These are phyloP conservation scores for Mandrillus leucophaeus DNA, from an alignment of 2,113 vertebrate species.

Conservation along the genomic window DNA sequence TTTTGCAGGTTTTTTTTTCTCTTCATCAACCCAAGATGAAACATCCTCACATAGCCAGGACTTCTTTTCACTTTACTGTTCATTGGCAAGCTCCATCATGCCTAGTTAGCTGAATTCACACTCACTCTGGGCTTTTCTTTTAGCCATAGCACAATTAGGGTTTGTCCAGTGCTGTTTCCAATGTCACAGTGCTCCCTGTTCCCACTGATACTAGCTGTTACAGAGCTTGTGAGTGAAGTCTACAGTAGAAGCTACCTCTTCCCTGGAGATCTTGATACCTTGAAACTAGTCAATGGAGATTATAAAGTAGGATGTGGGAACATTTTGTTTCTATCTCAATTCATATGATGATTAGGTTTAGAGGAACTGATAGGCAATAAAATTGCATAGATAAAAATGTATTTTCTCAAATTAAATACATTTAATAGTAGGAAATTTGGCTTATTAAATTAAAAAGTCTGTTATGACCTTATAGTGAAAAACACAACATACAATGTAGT, in stretches of 20 bases:
- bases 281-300: neutral
- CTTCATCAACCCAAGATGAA: neutral
- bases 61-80: neutral
- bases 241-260: neutral
- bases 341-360: neutral
- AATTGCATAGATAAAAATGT: neutral
- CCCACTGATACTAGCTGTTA: neutral
- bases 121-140: neutral
- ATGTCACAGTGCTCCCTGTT: neutral
- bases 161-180: neutral
- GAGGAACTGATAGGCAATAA: neutral
- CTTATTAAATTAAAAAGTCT: neutral
- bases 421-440: slow-evolving; percentile 1
- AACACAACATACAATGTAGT: neutral
- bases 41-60: neutral
- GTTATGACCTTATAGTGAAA: neutral
- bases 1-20: neutral
- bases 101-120: neutral
- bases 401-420: neutral
- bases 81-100: neutral
- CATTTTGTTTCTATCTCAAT: neutral
- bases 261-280: neutral
- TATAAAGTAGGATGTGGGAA: neutral
- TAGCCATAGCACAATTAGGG: neutral
- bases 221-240: neutral